Percentiles rank a stretch among this genome's conserved stretches.
Conservation (phyloP, 2,113 vertebrate genomes). For the Junco hyemalis region DNA sequence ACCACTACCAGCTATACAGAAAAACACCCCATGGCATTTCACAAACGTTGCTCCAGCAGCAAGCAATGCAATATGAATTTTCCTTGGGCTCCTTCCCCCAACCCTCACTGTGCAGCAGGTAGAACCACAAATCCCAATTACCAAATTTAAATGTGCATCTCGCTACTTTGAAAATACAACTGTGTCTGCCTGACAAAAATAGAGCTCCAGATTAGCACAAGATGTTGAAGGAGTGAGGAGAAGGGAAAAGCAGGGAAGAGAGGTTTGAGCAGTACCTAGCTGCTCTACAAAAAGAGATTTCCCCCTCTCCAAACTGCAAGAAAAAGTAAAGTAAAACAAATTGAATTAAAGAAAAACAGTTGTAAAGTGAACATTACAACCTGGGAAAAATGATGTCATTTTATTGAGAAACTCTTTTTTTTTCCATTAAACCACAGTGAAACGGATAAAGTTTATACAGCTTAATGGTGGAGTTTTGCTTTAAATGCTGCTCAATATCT, state of each 20-base stretch:
- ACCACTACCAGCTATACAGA: neutral
- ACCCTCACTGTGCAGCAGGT: neutral
- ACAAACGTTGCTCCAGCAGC: neutral
- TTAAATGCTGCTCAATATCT: constrained; percentile 63
- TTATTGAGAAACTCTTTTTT: constrained; percentile 65
- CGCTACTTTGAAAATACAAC: neutral
- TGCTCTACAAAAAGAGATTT: neutral
- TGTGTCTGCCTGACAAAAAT: neutral
- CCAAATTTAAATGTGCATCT: neutral
- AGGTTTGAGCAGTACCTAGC: neutral
- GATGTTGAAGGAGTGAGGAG: neutral
- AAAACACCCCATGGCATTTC: neutral
- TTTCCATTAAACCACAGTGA: constrained; percentile 66
- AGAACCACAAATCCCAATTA: neutral
- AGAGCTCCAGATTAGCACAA: neutral
- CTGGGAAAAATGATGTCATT: constrained; percentile 62
- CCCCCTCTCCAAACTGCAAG: neutral
- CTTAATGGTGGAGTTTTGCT: constrained; percentile 59
- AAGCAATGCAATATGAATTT: neutral
- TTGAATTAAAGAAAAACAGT: constrained; percentile 69
- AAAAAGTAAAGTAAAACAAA: constrained; percentile 65
- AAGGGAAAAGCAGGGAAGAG: neutral
- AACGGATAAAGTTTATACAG: constrained; percentile 61
- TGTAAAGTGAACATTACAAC: constrained; percentile 60
- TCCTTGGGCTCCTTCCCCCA: neutral